phyloP scores from a whole-genome alignment of 2,113 vertebrate species.

The Hirundichthys speculiger region DNA sequence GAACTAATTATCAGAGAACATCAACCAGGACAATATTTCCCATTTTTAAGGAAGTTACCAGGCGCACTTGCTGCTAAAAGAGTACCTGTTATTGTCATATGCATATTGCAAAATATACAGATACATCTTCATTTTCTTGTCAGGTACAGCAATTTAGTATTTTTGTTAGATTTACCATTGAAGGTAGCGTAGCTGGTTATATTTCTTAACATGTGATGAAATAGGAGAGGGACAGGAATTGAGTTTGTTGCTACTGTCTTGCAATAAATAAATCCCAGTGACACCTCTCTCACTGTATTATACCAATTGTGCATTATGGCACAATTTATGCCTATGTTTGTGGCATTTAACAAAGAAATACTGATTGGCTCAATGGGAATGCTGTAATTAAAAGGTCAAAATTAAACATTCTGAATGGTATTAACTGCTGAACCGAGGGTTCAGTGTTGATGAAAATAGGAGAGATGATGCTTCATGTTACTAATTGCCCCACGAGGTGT shows the following conservation, averaged over 20 bases:
- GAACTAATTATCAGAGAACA: not conserved
- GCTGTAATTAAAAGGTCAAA: conserved; percentile 66
- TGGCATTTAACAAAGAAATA: conserved; percentile 52
- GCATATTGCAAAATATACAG: not conserved
- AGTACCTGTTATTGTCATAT: not conserved
- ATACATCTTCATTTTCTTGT: not conserved
- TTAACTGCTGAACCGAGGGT: conserved; percentile 46
- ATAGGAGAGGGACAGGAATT: not conserved
- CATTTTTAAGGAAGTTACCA: too few relatives aligned
- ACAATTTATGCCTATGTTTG: conserved; percentile 24
- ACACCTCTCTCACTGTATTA: conserved; percentile 7
- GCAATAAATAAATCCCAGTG: conserved; percentile 12
- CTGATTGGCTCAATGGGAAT: conserved; percentile 62
- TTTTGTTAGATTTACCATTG: not conserved
- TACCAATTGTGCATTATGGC: conserved; percentile 15
- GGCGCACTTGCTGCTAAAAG: not conserved
- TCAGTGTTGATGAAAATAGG: conserved; percentile 63
- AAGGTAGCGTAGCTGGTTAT: not conserved
- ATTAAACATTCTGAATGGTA: conserved; percentile 42
- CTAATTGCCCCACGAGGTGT: conserved; percentile 45
- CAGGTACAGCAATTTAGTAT: not conserved
- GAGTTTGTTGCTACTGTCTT: not conserved
- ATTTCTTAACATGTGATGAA: not conserved
- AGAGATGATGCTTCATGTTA: conserved; percentile 46
- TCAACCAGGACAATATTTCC: not conserved